Percentiles rank a stretch among this genome's conserved stretches.
These are phyloP conservation scores for Argyresthia albistria DNA, from an alignment of 2,888 invertebrate genomes.

Conservation along the genomic window DNA sequence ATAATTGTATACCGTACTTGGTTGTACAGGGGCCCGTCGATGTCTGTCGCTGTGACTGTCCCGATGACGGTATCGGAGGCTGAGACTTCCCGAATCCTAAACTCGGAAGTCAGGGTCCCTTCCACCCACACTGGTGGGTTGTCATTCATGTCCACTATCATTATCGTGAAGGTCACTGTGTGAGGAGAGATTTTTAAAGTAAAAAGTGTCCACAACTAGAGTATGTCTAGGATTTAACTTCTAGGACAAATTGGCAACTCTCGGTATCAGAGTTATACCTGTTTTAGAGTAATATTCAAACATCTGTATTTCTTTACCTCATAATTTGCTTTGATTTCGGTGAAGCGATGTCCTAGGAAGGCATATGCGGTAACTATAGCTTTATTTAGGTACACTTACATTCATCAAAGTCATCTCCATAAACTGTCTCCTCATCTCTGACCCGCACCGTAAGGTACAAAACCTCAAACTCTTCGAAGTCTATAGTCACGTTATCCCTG, in stretches of 20 bases:
- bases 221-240: too few relatives aligned
- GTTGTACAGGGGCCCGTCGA: slow-evolving; percentile 73
- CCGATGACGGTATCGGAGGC: slow-evolving; percentile 60
- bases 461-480: slow-evolving; percentile 74
- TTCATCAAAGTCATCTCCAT: slow-evolving; percentile 57
- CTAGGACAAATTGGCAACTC: too few relatives aligned
- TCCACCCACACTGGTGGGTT: slow-evolving; percentile 70
- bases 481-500: slow-evolving; percentile 51
- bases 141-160: slow-evolving; percentile 76
- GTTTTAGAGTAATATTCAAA: too few relatives aligned
- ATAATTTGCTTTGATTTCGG: too few relatives aligned
- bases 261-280: too few relatives aligned
- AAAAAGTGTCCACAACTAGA: too few relatives aligned
- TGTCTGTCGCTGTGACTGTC: slow-evolving; percentile 73
- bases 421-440: slow-evolving; percentile 56
- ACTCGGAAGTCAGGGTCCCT: slow-evolving; percentile 42
- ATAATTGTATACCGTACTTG: slow-evolving; percentile 66
- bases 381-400: slow-evolving; percentile 59
- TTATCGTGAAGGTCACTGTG: slow-evolving; percentile 70
- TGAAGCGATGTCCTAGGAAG: too few relatives aligned
- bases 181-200: slow-evolving; percentile 10
- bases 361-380: too few relatives aligned
- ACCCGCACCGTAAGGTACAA: slow-evolving; percentile 67
- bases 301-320: too few relatives aligned
- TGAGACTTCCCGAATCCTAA: slow-evolving; percentile 69